Evolutionary conservation across 2,113 vertebrate genomes (phyloP), one percentile per base, ranked within the genome.

Genomic region (Myrmecophaga tridactyla): DNA sequence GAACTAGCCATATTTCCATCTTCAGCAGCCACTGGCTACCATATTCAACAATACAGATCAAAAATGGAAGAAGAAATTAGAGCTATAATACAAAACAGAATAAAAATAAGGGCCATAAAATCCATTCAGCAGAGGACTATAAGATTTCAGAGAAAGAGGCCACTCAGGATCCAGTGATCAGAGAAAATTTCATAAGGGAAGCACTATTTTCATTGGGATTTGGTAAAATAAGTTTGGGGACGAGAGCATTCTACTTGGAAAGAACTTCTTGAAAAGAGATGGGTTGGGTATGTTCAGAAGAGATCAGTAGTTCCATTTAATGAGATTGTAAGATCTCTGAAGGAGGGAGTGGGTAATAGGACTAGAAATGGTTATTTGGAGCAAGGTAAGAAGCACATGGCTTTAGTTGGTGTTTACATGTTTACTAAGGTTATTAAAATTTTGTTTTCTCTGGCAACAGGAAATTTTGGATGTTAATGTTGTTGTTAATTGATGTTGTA

Each of bases 261-360:
- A 92, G 11, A 65, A 84, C 41, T 88, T 86, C 83, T 73, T 93
- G 77, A 93, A 34, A 34, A 63, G 46, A 69, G 6, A 36, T 81
- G 10, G 31, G 11, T 76, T 86, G 11, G 13, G 23, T 12, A 89
- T 89, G 13, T 86, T 92, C 51, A 70, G 65, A 90, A 77, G 84
- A 86, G 27, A n/a, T 93, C 15, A 67, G 6, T 62, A 41, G 62
- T 83, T n/a, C 6, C 39, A 18, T 46, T 93, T 90, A 39, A 87
- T 83, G 84, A 84, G 48, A 83, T 77, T 72, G n/a, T 92, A 87
- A 83, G 20, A 7, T 93, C 9, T 93, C 92, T 86, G 65, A 97
- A 73, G 36, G 56, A 14, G 10, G 88, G 20, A 76, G 39, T 29
- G 6, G 25, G 39, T 89, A 70, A 80, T 65, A 84, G 23, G 87